A percentile compares a stretch with the other conserved stretches of the same genome.
Evolutionary conservation across 2,113 vertebrate genomes (phyloP).

Genomic region (Xerus inauris): DNA sequence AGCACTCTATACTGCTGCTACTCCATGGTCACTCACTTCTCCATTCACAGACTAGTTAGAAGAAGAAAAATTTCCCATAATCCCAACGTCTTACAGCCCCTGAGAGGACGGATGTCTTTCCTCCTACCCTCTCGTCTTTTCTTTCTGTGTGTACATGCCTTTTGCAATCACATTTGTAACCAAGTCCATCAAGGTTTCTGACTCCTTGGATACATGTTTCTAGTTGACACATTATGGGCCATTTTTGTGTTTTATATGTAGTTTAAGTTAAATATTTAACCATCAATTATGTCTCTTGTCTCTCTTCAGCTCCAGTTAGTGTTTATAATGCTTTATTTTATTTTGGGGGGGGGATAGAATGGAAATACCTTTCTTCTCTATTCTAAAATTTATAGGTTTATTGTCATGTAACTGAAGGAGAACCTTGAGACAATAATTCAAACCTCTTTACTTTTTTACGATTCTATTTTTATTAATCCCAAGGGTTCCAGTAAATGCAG

Average conservation of each 20-base stretch:
- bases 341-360: neutral
- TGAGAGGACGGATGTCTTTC: neutral
- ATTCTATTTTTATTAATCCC: neutral
- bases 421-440: constrained; percentile 31
- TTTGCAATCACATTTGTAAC: neutral
- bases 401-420: constrained; percentile 12
- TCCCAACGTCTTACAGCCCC: neutral
- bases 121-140: neutral
- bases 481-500: neutral
- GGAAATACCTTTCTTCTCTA: neutral
- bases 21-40: neutral
- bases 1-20: neutral
- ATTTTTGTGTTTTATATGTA: neutral
- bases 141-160: neutral
- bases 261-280: constrained; percentile 25
- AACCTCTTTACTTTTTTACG: neutral
- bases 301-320: neutral
- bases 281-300: neutral
- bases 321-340: neutral
- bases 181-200: neutral
- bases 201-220: neutral
- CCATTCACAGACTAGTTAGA: neutral
- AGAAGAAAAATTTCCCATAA: neutral
- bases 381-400: neutral
- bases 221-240: neutral